These are phyloP conservation scores for Rhizoglyphus robini DNA, from an alignment of 1,140 invertebrate genomes.

Conservation along the genomic window DNA sequence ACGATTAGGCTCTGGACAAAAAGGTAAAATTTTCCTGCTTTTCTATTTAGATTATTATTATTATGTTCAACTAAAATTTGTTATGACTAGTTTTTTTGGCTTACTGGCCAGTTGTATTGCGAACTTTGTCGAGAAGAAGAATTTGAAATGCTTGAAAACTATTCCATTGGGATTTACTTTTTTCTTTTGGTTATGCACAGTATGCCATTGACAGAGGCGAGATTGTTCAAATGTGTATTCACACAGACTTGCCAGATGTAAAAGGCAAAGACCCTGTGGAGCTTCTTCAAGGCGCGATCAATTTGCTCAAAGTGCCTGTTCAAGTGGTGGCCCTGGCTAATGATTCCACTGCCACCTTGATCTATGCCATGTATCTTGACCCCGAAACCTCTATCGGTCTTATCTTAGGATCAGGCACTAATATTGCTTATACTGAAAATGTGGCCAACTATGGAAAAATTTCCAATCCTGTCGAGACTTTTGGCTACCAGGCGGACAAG, in stretches of 20 bases:
- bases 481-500: constrained; percentile 31
- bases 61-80: not conserved
- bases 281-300: constrained; percentile 52
- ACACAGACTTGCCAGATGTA: constrained; percentile 45
- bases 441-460: constrained; percentile 47
- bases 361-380: constrained; percentile 45
- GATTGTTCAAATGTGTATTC: not conserved
- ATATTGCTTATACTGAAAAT: constrained; percentile 62
- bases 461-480: constrained; percentile 35
- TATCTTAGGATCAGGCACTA: constrained; percentile 54
- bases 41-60: too few relatives aligned
- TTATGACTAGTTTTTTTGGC: constrained; percentile 46
- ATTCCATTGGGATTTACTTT: constrained; percentile 53
- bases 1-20: constrained; percentile 40
- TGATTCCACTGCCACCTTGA: constrained; percentile 55
- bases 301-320: constrained; percentile 44
- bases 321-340: constrained; percentile 52
- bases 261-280: constrained; percentile 54
- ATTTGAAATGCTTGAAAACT: not conserved
- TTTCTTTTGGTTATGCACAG: constrained; percentile 64
- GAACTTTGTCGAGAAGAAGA: constrained; percentile 46
- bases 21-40: constrained; percentile 29
- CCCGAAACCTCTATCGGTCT: constrained; percentile 41
- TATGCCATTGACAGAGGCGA: constrained; percentile 45
- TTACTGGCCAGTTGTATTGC: constrained; percentile 57